Evolutionary conservation across 1,140 invertebrate genomes (phyloP), one percentile per base, ranked within the genome.

Genomic region (Amyelois transitella): DNA sequence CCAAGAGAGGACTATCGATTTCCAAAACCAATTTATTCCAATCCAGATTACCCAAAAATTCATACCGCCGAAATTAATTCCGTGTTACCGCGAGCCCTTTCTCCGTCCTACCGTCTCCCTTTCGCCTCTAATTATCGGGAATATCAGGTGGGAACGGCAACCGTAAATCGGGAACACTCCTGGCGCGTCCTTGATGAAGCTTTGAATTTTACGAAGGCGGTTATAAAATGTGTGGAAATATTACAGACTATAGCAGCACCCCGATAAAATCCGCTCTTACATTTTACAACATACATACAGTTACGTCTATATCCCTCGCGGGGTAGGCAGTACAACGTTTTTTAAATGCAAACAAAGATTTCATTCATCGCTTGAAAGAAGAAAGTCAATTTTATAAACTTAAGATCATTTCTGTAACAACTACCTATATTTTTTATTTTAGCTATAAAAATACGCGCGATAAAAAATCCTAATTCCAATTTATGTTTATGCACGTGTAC

Each of bases 61-160:
- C 12, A 38, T 38, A 38, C 17, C 32, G n/a, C 1, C 32, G 25
- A 24, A 57, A 56, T 59, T 51, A 52, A 66, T 65, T 56, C 48
- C 53, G 53, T 66, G 65, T 68, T 72, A 69, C 72, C 47, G 53
- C 54, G 62, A 59, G 61, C 58, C 61, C 67, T 54, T 55, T 49
- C 20, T 58, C 55, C 60, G 50, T 62, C 62, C 61, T 62, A 68
- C 68, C n/a, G n/a, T n/a, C n/a, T n/a, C n/a, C n/a, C n/a, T n/a
- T n/a, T n/a, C n/a, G n/a, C n/a, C n/a, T 72, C 75, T 78, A 78
- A 78, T 78, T 78, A 75, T 64, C 57, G 44, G 60, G 66, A 64
- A 76, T 14, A 76, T 72, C 69, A 69, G 69, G 69, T 69, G 64
- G 60, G 43, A 44, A n/a, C n/a, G n/a, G n/a, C n/a, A 38, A 14